These are phyloP conservation scores for Ictalurus punctatus DNA, from an alignment of 2,113 vertebrate genomes.

Conservation along the genomic window DNA sequence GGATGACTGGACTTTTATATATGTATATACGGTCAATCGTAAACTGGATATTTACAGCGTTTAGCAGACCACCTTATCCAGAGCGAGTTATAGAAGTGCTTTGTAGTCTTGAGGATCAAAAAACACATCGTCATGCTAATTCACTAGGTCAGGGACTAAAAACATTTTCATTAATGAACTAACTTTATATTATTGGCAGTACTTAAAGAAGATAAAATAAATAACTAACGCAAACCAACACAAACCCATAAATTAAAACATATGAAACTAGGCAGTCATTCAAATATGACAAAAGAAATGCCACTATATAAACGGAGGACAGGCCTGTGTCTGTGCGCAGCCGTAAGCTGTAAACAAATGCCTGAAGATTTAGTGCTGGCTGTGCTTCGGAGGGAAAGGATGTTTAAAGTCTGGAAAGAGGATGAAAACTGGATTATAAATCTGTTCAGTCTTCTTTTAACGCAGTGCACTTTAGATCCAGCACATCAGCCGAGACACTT, in stretches of 20 bases:
- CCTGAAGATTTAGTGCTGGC: background rate
- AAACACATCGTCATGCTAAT: background rate
- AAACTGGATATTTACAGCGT: background rate
- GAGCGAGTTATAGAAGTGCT: background rate
- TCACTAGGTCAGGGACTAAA: background rate
- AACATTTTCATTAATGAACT: background rate
- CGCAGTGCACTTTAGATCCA: no score
- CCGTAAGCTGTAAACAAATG: background rate
- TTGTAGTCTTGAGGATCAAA: background rate
- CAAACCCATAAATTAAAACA: background rate
- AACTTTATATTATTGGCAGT: background rate
- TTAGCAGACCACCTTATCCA: no score
- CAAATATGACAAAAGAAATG: background rate
- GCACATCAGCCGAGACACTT: background rate
- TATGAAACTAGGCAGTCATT: background rate
- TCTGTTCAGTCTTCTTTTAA: background rate
- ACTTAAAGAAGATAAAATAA: background rate
- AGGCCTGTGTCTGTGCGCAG: background rate
- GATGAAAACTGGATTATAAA: background rate
- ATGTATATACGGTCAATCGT: background rate
- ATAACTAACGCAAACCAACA: background rate
- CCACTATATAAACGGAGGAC: background rate
- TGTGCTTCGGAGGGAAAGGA: background rate
- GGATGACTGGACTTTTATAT: background rate
- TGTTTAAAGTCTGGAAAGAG: background rate